Evolutionary conservation across 2,797 vertebrate genomes (phyloP), one percentile per base, ranked within the genome.

Genomic region (Sebastes cheni): DNA sequence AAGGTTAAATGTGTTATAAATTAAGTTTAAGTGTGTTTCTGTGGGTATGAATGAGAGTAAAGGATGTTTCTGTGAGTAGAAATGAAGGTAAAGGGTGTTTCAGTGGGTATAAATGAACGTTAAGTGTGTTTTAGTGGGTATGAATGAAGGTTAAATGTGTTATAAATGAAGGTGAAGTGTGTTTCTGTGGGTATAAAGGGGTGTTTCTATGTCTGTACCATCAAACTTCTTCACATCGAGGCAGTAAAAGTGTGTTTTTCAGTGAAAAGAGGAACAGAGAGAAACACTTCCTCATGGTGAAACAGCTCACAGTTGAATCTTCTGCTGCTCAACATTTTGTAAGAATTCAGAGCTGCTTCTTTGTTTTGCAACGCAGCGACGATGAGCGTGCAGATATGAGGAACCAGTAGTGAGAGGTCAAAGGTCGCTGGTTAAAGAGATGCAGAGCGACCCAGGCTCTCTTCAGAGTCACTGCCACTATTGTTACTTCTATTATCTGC

Each of bases 211-310:
- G 11, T 13, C 12, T 58, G 1, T 58, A 27, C 25, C 25, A 1
- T 59, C 14, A 29, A n/a, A 10, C 52, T 8, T 18, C 58, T 18
- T 13, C 46, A 64, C 22, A 22, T 54, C n/a, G 18, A 30, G 34
- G 6, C 64, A 62, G 67, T 39, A 30, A 25, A 50, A 36, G 18
- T 29, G 2, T 4, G 52, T 68, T 29, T 72, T 13, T 36, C 3
- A 5, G 1, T 25, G n/a, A 39, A 89, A 91, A 89, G 82, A 82
- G 82, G 89, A 91, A 91, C 54, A 42, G 72, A 79, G 62, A 80
- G 32, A 52, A 23, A 2, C 14, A 86, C 82, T 89, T 87, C 83
- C 80, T 87, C 72, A 4, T 85, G 70, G 25, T 58, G 68, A 56
- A 59, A 73, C 66, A 39, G 73, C 42, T 69, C 22, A 3, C 23